Base-by-base conservation (phyloP, 2,113 vertebrate genomes). In the Nannobrachium achirus region DNA sequence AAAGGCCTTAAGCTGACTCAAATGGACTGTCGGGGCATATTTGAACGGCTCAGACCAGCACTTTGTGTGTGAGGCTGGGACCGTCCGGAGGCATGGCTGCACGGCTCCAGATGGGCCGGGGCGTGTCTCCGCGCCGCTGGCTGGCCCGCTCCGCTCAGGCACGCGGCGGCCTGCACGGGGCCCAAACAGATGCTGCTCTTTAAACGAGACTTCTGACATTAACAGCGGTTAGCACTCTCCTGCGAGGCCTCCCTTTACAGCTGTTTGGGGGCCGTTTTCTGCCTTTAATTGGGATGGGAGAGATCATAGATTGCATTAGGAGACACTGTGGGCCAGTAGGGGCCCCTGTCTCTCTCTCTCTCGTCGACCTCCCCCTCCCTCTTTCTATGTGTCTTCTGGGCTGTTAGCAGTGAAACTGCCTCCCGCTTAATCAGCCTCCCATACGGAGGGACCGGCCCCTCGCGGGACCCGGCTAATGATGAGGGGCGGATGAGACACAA, bases 111-210 rank as follows among this genome's bases (percentile, higher is more conserved):
- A 91, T 91, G 89, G 89, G 76, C 71, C 52, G 79, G 68, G 72
- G 61, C 58, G 58, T 71, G n/a, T 79, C 78, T 73, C 2, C 2
- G 2, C 4, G 25, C 25, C 4, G 25, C 25, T 25, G 25, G 81
- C 83, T 75, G 80, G 25, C 79, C 76, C 69, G 56, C 10, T n/a
- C 40, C 64, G 60, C 84, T 80, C 55, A 0, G 75, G 86, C 76
- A 78, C 84, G 75, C 44, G 66, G 60, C 78, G 82, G 69, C 75
- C 75, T 63, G 74, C 19, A 33, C 62, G 78, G n/a, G 55, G 65
- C 75, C 73, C 62, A 82, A 91, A 86, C 90, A 93, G 92, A 92
- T 92, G 91, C 89, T 87, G 84, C 85, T 91, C 88, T 90, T 91
- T 92, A 91, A 92, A 90, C 52, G 85, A 86, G 89, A 85, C 87